These are phyloP conservation scores for Marmota flaviventris DNA, from an alignment of 2,113 vertebrate species.

Conservation along the genomic window DNA sequence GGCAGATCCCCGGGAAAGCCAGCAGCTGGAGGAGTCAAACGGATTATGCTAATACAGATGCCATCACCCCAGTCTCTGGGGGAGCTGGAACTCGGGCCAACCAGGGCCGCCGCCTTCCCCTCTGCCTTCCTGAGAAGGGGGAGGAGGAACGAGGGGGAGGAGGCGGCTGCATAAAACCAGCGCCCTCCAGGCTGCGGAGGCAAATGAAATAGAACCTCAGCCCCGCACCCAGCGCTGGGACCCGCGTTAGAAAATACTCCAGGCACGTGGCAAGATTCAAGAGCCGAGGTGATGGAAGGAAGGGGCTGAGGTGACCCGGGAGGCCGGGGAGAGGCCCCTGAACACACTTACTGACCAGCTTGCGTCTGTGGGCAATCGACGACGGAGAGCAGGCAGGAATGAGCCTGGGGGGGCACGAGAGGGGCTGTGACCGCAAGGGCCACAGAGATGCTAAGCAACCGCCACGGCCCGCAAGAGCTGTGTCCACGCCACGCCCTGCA, in stretches of 20 bases:
- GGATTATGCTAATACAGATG: slow-evolving; percentile 79
- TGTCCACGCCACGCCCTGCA: neutral
- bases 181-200: slow-evolving; percentile 22
- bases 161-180: slow-evolving; percentile 21
- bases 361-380: neutral
- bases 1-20: slow-evolving; percentile 70
- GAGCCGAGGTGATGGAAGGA: neutral
- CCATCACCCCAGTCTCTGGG: slow-evolving; percentile 58
- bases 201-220: slow-evolving; percentile 35
- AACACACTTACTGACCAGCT: slow-evolving; percentile 32
- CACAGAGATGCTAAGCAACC: slow-evolving; percentile 52
- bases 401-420: neutral
- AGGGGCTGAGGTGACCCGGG: neutral
- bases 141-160: neutral
- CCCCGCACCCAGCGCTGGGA: neutral
- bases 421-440: neutral
- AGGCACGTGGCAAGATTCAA: neutral
- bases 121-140: neutral
- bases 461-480: neutral
- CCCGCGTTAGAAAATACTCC: neutral
- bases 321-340: neutral
- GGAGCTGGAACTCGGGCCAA: slow-evolving; percentile 28
- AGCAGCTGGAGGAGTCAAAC: slow-evolving; percentile 76
- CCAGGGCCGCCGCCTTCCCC: neutral
- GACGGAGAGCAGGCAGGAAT: slow-evolving; percentile 48